Evolutionary conservation across 2,888 invertebrate species (phyloP), one percentile per base, ranked within the genome.

Genomic region (Stenichneumon culpator): DNA sequence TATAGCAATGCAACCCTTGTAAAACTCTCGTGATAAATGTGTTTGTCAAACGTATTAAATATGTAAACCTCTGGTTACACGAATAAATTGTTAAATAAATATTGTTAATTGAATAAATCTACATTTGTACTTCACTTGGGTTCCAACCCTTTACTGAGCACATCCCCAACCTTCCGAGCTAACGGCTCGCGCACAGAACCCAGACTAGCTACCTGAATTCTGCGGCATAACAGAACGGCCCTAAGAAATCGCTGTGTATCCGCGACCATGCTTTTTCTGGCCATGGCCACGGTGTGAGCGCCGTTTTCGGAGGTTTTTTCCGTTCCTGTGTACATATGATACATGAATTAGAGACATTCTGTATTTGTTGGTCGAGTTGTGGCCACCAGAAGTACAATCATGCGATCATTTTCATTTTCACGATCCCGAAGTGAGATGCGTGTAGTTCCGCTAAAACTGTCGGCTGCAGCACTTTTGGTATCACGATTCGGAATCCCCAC

Each of bases 401-500:
- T 11, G 91, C 89, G 7, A 90, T 57, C 4, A 82, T 57, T 70
- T 91, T 90, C 89, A 90, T 91, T 52, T 88, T 89, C 2, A 86
- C 84, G 11, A 90, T 87, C 0, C 90, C 90, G 14, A 87, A 36
- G 79, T 90, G 88, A 1, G 88, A 89, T 5, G 69, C 54, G 69
- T 90, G 89, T 11, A 90, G 86, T 78, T 90, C 88, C 22, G 87
- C 22, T 4, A 68, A 14, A 1, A 90, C 72, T 11, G 75, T 57
- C 9, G 28, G 9, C 32, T 86, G 86, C 7, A 87, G 19, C 50
- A 4, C 54, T 2, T 7, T 11, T 16, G 77, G 67, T n/a, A 67
- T 9, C 4, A 77, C 67, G 0, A 67, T 22, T 3, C 77, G 19
- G 32, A 67, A 11, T 7, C 67, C 77, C 67, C 77, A 36, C 1